These are phyloP conservation scores for Amphibalanus amphitrite DNA, from an alignment of 1,140 invertebrate genomes.

Conservation along the genomic window DNA sequence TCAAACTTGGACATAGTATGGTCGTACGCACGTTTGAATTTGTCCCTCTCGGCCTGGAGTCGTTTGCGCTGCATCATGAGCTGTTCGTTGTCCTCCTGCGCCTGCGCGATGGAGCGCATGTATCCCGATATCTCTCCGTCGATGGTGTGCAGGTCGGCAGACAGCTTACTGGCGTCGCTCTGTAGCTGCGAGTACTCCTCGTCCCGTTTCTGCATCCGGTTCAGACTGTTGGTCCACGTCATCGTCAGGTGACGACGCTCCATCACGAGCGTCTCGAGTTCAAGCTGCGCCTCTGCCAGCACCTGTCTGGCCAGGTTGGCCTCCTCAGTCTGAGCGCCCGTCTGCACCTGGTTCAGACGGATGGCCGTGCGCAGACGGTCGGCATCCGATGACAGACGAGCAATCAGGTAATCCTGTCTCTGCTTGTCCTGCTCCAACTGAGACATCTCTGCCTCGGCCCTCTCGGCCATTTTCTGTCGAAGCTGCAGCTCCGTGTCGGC, in stretches of 20 bases:
- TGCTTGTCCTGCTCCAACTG: not conserved
- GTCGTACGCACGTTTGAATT: not conserved
- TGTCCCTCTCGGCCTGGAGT: not conserved
- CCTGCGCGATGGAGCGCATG: not conserved
- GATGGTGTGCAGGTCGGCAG: not conserved
- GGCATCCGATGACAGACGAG: not conserved
- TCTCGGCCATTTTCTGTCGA: not conserved
- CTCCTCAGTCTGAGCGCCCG: not conserved
- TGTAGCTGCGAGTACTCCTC: not conserved
- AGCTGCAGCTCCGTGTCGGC: not conserved
- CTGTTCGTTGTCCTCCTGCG: not conserved
- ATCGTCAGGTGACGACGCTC: not conserved
- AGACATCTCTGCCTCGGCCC: not conserved
- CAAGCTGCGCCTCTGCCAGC: not conserved
- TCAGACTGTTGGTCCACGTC: not conserved
- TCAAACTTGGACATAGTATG: not conserved
- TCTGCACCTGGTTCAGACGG: not conserved
- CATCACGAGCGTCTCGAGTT: not conserved
- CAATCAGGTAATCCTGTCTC: not conserved
- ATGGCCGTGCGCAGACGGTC: not conserved
- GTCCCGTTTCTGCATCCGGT: not conserved
- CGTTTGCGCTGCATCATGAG: not conserved
- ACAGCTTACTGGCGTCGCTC: not conserved
- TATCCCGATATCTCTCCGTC: not conserved
- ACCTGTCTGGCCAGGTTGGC: not conserved